Base-by-base conservation (phyloP, 2,888 invertebrate genomes). In the Synanthedon tipuliformis region DNA sequence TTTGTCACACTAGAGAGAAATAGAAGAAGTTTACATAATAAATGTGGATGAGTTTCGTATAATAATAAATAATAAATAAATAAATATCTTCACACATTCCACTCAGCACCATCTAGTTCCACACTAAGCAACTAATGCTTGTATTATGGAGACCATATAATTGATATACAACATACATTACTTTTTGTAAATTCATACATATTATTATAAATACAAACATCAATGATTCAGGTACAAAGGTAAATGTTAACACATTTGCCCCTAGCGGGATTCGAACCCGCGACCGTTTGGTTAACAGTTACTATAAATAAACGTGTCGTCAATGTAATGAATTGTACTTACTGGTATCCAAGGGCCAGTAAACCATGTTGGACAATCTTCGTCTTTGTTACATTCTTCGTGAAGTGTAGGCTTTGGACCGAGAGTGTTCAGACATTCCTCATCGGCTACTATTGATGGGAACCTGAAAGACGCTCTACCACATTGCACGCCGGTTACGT, bases 321-420 rank as follows among this genome's bases (percentile, higher is more conserved):
- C 4, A 23, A 5, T 23, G 5, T 5, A 23, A 23, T 10, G 27
- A 34, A 5, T 2, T 34, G 12, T 34, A 75, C 90, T 88, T 82
- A 96, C 96, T 61, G 95, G 94, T 72, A 92, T 93, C 98, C 98
- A 99, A 4, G 94, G 94, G 53, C 94, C 96, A 27, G 91, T 86
- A 69, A 95, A 94, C 94, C 96, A 98, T 52, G 90, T 89, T 0
- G 98, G 96, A 70, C 97, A 97, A 27, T 91, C 89, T 34, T 91
- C 89, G 55, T 93, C 92, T 53, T 89, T 89, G 74, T 95, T 95
- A 76, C 97, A 97, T 53, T 90, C 88, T 66, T 93, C 90, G 55
- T 88, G 88, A 11, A 89, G 88, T 4, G 89, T 84, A 0, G 95
- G 95, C 67, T 93, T 93, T 0, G 91, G 90, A 1, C 93, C 93